Evolutionary conservation across 2,888 invertebrate species (phyloP).

Genomic region (Andrena flavipes): DNA sequence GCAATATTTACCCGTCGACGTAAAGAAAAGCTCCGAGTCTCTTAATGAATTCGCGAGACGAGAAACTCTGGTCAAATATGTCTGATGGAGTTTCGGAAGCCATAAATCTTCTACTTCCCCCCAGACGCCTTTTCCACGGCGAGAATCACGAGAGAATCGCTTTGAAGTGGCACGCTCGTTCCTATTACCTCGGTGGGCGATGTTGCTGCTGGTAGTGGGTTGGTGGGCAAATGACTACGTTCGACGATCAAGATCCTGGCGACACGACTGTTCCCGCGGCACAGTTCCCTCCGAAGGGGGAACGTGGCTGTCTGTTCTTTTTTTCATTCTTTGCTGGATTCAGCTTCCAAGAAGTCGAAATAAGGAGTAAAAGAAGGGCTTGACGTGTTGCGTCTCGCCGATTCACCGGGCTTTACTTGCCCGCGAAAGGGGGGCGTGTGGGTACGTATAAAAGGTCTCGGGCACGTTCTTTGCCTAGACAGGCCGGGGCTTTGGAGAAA

Average conservation of each 20-base stretch:
- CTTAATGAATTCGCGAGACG: slow-evolving; percentile 28
- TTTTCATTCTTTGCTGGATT: slow-evolving; percentile 35
- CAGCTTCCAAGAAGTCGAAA: slow-evolving; percentile 28
- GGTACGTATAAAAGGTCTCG: slow-evolving; percentile 41
- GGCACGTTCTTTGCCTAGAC: slow-evolving; percentile 42
- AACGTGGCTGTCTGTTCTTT: slow-evolving; percentile 27
- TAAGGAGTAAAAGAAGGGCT: slow-evolving; percentile 17
- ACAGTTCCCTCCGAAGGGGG: slow-evolving; percentile 8
- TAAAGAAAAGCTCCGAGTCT: not conserved
- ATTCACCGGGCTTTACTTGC: slow-evolving; percentile 59
- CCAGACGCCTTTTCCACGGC: slow-evolving; percentile 37
- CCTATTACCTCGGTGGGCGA: slow-evolving; percentile 33
- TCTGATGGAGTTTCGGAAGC: slow-evolving; percentile 57
- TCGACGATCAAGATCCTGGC: slow-evolving; percentile 55
- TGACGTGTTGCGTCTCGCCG: slow-evolving; percentile 36
- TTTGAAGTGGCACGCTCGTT: slow-evolving; percentile 58
- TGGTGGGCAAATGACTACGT: slow-evolving; percentile 52
- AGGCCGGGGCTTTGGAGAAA: slow-evolving; percentile 49
- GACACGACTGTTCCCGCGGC: slow-evolving; percentile 8
- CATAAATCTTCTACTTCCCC: slow-evolving; percentile 56
- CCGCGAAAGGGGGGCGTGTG: slow-evolving; percentile 57
- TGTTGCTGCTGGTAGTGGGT: not conserved
- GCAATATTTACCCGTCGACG: slow-evolving; percentile 14
- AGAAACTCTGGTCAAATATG: slow-evolving; percentile 45
- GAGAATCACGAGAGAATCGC: slow-evolving; percentile 46